A percentile compares a stretch with the other conserved stretches of the same genome.
phyloP scores from a whole-genome alignment of 2,797 vertebrate genomes.

The Sibirionetta formosa region DNA sequence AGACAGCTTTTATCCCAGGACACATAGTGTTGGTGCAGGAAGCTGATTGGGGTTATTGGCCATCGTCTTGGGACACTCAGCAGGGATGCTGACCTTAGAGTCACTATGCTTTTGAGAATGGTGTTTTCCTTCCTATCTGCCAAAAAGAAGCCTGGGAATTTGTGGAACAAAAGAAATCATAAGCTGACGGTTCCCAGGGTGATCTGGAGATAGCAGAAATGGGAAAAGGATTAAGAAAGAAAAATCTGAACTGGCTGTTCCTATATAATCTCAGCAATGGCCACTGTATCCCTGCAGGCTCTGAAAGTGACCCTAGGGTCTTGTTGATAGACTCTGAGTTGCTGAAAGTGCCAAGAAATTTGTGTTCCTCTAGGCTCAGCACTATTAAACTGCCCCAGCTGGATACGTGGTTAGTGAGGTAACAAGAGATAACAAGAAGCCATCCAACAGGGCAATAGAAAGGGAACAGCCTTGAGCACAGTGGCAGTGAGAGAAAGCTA shows the following conservation, averaged over 20 bases:
- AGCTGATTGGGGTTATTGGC: neutral
- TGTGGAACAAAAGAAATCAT: neutral
- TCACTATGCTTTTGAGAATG: neutral
- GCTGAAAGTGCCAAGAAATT: neutral
- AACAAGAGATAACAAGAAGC: neutral
- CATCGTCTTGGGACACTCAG: neutral
- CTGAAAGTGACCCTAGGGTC: neutral
- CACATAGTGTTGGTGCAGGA: neutral
- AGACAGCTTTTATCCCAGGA: neutral
- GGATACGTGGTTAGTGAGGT: neutral
- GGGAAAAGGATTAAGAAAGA: neutral
- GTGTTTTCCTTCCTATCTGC: neutral
- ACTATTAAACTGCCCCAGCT: neutral
- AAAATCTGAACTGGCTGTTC: neutral
- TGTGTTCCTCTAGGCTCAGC: neutral
- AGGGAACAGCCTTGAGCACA: neutral
- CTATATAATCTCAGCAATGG: neutral
- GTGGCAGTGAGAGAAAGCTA: neutral
- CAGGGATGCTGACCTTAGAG: neutral
- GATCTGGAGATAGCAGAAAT: neutral
- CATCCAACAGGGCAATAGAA: neutral
- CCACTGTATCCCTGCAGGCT: neutral
- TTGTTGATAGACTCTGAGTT: neutral
- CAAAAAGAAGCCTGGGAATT: neutral
- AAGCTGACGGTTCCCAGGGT: neutral